Conservation (phyloP, 2,113 vertebrate species). For the Colinus virginianus region DNA sequence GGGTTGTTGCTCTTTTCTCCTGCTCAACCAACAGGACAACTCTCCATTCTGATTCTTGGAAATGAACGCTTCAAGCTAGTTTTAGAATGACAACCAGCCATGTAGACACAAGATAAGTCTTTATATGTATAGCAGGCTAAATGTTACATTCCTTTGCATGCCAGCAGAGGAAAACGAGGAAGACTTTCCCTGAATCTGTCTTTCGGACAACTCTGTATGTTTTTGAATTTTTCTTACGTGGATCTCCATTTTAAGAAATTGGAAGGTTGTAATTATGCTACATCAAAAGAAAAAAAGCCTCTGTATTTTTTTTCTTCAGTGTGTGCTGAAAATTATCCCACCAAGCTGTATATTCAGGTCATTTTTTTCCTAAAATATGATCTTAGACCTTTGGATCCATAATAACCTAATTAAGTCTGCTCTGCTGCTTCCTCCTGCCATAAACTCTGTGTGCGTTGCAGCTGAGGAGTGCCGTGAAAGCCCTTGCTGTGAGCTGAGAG, state of each 20-base stretch:
- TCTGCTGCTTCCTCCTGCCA: neutral
- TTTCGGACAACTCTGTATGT: neutral
- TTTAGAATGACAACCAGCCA: neutral
- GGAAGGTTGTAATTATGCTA: neutral
- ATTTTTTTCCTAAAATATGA: neutral
- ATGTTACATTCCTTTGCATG: neutral
- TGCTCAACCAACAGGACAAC: neutral
- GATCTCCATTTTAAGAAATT: neutral
- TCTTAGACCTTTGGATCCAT: neutral
- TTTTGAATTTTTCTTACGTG: neutral
- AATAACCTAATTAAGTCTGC: neutral
- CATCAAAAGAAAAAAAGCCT: neutral
- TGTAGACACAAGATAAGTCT: neutral
- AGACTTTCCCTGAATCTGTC: neutral
- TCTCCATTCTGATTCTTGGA: neutral
- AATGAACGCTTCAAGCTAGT: neutral
- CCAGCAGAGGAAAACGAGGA: neutral
- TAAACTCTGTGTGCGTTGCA: neutral
- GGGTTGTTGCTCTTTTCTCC: neutral
- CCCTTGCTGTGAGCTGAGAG: neutral
- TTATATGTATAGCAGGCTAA: neutral
- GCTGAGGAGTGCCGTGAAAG: constrained; percentile 4
- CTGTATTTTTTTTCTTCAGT: neutral
- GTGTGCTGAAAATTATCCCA: neutral
- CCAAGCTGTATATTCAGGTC: neutral